These are phyloP conservation scores for Rhegmatorhina hoffmannsi DNA, from an alignment of 2,113 vertebrate species.

Conservation along the genomic window DNA sequence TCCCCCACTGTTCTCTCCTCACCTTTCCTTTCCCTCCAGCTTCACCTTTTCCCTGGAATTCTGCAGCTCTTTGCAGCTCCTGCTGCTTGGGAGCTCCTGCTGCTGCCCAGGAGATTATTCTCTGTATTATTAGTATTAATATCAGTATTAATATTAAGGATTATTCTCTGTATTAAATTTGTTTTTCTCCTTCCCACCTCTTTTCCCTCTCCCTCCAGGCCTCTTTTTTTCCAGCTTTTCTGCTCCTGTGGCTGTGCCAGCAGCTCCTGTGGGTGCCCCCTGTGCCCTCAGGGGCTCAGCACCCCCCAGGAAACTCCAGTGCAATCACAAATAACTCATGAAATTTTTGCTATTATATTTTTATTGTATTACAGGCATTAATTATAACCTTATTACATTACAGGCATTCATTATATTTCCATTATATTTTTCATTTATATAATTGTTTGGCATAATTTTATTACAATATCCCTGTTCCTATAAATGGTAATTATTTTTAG, in stretches of 20 bases:
- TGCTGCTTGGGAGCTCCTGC: no score
- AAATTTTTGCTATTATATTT: no score
- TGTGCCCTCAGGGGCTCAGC: neutral
- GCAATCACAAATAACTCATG: neutral
- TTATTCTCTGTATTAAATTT: neutral
- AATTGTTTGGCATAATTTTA: neutral
- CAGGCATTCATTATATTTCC: neutral
- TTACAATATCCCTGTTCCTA: neutral
- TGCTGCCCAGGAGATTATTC: no score
- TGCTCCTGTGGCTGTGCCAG: neutral
- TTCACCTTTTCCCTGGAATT: neutral
- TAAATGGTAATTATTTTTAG: neutral
- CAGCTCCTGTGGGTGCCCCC: fast-evolving
- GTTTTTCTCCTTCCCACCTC: no score
- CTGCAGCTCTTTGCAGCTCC: neutral
- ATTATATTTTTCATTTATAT: neutral
- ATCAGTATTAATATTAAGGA: no score
- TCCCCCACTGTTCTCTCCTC: neutral
- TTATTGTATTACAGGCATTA: no score
- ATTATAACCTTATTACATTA: no score
- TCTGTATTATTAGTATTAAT: no score
- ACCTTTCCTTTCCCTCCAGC: neutral
- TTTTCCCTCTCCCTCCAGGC: neutral
- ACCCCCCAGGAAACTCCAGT: neutral
- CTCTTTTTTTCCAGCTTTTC: neutral